A percentile compares a stretch with the other conserved stretches of the same genome.
Conservation (phyloP, 2,113 vertebrate genomes). For the Chionis minor region DNA sequence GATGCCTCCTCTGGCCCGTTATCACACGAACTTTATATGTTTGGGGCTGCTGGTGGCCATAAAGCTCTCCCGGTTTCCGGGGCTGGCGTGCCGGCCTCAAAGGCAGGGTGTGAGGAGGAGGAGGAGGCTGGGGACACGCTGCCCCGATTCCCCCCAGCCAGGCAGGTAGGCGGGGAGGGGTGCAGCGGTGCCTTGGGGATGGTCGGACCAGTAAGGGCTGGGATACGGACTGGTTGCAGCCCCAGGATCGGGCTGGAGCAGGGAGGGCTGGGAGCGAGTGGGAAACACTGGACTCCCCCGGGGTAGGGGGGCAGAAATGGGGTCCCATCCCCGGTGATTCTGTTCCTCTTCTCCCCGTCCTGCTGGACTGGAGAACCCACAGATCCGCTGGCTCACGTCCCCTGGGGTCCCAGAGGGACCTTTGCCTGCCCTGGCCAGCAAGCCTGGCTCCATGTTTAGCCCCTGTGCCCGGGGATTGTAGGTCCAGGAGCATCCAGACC, state of each 20-base stretch:
- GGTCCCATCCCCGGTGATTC: constrained; percentile 36
- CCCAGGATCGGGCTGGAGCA: not conserved
- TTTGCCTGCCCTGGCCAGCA: no score
- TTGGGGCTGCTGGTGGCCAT: constrained; percentile 48
- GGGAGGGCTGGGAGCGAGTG: not conserved
- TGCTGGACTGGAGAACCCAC: not conserved
- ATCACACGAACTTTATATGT: constrained; percentile 35
- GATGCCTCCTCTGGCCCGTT: constrained; percentile 1
- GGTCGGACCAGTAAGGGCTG: not conserved
- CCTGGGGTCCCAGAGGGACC: not conserved
- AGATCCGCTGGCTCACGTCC: not conserved
- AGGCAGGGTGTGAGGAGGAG: not conserved
- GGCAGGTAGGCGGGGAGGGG: constrained; percentile 45
- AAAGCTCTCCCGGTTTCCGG: constrained; percentile 12
- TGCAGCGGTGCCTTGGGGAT: not conserved
- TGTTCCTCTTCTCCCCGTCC: constrained; percentile 66
- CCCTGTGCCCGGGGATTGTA: fast-evolving
- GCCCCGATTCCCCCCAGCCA: not conserved
- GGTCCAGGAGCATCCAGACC: not conserved
- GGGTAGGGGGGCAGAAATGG: fast-evolving
- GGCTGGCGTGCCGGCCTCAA: not conserved
- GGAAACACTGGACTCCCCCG: not conserved
- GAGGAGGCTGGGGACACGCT: not conserved
- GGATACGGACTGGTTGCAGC: not conserved
- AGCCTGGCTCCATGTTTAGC: not conserved